Evolutionary conservation across 2,888 invertebrate genomes (phyloP).

Genomic region (Gymnosoma rotundatum): DNA sequence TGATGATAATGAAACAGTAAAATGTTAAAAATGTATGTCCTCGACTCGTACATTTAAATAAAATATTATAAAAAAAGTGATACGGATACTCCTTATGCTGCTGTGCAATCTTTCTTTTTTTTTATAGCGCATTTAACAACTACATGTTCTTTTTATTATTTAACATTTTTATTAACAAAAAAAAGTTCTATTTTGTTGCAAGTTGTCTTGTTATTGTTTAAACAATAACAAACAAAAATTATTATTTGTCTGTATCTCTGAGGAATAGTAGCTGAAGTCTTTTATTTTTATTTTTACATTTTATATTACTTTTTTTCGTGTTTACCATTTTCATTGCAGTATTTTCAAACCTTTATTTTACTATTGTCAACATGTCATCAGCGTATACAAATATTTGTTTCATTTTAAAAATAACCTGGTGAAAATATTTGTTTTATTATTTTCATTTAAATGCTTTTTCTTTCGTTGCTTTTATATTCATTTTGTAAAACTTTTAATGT

Average conservation of each 20-base stretch:
- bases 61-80: too few relatives aligned
- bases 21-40: conserved; percentile 3
- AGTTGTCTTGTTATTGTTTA: neutral
- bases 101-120: too few relatives aligned
- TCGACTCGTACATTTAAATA: neutral
- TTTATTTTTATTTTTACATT: conserved; percentile 37
- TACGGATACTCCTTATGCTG: too few relatives aligned
- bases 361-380: conserved; percentile 67
- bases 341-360: conserved; percentile 29
- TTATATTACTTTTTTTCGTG: conserved; percentile 1
- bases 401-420: conserved; percentile 52
- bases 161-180: conserved; percentile 15
- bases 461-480: neutral
- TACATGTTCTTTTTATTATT: neutral
- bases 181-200: conserved; percentile 41
- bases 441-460: conserved; percentile 28
- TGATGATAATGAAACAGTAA: conserved; percentile 20
- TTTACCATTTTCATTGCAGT: neutral
- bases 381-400: conserved; percentile 65
- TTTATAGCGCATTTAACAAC: neutral
- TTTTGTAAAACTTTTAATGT: neutral
- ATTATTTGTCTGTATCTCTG: conserved; percentile 45
- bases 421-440: conserved; percentile 42
- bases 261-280: conserved; percentile 34
- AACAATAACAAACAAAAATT: conserved; percentile 24